Conservation (phyloP, 2,113 vertebrate genomes). For the Pterophyllum scalare region DNA sequence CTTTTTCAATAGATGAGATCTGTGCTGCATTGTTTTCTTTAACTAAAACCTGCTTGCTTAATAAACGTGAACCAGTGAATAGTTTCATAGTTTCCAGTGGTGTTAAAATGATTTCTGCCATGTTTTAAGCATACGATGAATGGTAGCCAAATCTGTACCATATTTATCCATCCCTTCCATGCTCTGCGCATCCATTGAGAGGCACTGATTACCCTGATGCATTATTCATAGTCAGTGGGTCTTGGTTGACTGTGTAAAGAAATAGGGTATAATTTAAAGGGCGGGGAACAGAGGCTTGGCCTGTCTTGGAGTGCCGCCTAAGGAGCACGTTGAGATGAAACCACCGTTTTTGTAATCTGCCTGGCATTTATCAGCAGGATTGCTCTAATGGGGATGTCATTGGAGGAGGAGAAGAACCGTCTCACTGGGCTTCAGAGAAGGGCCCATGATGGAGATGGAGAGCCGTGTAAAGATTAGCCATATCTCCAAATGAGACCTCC, state of each 20-base stretch:
- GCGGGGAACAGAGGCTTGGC: constrained; percentile 53
- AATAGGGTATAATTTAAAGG: constrained; percentile 75
- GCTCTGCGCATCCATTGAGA: constrained; percentile 55
- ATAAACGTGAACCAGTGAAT: neutral
- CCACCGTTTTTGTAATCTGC: constrained; percentile 75
- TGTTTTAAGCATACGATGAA: constrained; percentile 30
- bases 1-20: constrained; percentile 32
- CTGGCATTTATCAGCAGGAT: constrained; percentile 80
- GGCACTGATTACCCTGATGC: constrained; percentile 71
- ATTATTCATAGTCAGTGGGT: constrained; percentile 71
- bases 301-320: constrained; percentile 65
- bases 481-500: constrained; percentile 75
- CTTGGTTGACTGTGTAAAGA: constrained; percentile 67
- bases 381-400: constrained; percentile 80
- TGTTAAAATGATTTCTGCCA: constrained; percentile 22
- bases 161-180: constrained; percentile 67
- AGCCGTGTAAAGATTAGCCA: constrained; percentile 72
- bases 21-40: constrained; percentile 18
- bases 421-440: constrained; percentile 65
- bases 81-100: neutral
- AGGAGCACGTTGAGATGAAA: constrained; percentile 72
- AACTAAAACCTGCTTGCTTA: constrained; percentile 4
- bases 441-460: constrained; percentile 75
- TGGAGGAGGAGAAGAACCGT: constrained; percentile 55
- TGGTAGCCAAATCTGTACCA: constrained; percentile 17